These are phyloP conservation scores for Ceyx melanurus DNA, from an alignment of 2,113 vertebrate species.

Conservation along the genomic window DNA sequence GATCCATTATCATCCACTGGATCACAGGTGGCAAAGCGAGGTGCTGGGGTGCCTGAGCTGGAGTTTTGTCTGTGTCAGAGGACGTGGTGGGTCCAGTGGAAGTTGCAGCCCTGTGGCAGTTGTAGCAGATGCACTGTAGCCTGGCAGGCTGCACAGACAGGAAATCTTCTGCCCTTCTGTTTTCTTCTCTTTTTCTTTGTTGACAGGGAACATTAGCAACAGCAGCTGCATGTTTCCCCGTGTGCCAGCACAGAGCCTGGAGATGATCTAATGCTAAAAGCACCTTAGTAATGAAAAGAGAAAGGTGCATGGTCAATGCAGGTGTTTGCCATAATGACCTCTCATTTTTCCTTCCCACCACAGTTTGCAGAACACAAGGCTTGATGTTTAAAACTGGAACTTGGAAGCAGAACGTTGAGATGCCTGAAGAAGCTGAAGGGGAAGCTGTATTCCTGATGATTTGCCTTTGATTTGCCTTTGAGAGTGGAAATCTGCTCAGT, in stretches of 20 bases:
- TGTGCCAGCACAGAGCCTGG: background rate
- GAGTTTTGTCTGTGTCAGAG: background rate
- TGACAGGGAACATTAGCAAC: background rate
- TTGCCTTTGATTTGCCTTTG: background rate
- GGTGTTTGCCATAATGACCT: background rate
- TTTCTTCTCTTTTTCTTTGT: background rate
- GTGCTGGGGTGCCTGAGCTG: background rate
- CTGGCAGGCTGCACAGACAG: background rate
- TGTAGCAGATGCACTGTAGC: background rate
- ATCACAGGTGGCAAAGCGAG: background rate
- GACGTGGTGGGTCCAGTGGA: background rate
- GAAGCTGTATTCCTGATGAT: background rate
- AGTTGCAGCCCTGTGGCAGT: background rate
- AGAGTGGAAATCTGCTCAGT: background rate
- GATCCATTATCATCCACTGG: no score
- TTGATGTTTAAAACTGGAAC: background rate
- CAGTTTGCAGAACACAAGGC: slow-evolving; percentile 47
- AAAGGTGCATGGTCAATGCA: background rate
- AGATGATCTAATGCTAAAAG: background rate
- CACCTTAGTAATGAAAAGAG: background rate
- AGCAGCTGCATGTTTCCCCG: background rate
- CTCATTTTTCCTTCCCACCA: background rate
- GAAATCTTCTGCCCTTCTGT: background rate
- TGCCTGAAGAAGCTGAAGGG: background rate
- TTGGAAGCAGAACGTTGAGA: background rate